Percentiles rank a stretch among this genome's conserved stretches.
phyloP scores from a whole-genome alignment of 2,888 invertebrate species.

The Philhelius pedissequus region DNA sequence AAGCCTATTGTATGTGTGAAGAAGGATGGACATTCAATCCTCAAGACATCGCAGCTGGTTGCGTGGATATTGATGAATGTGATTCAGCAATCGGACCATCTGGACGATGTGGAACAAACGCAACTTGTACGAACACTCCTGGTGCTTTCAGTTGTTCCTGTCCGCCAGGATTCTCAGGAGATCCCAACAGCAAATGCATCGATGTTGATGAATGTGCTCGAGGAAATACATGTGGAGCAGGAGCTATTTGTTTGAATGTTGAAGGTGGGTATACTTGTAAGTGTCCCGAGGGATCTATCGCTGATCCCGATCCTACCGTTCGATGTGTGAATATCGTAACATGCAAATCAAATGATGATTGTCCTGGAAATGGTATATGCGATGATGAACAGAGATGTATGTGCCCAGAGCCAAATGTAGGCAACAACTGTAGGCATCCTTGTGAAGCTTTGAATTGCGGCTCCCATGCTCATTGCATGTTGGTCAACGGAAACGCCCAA shows the following conservation, averaged over 20 bases:
- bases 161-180: constrained; percentile 91
- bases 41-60: constrained; percentile 91
- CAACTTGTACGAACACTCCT: constrained; percentile 88
- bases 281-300: constrained; percentile 89
- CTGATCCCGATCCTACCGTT: constrained; percentile 90
- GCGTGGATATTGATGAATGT: constrained; percentile 95
- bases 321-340: constrained; percentile 91
- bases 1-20: constrained; percentile 95
- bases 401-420: constrained; percentile 94
- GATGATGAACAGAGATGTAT: constrained; percentile 88
- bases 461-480: constrained; percentile 92
- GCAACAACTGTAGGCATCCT: constrained; percentile 95
- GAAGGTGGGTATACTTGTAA: constrained; percentile 88
- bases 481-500: constrained; percentile 89
- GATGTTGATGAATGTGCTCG: constrained; percentile 91
- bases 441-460: constrained; percentile 92
- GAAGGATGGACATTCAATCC: constrained; percentile 97
- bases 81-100: constrained; percentile 87
- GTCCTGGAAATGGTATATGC: constrained; percentile 94
- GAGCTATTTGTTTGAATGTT: constrained; percentile 88
- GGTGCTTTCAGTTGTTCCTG: constrained; percentile 91
- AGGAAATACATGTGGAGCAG: constrained; percentile 87
- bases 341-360: constrained; percentile 87
- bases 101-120: constrained; percentile 91
- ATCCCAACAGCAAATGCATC: constrained; percentile 88